phyloP scores from a whole-genome alignment of 2,113 vertebrate genomes.

The Dipodomys stephensi region DNA sequence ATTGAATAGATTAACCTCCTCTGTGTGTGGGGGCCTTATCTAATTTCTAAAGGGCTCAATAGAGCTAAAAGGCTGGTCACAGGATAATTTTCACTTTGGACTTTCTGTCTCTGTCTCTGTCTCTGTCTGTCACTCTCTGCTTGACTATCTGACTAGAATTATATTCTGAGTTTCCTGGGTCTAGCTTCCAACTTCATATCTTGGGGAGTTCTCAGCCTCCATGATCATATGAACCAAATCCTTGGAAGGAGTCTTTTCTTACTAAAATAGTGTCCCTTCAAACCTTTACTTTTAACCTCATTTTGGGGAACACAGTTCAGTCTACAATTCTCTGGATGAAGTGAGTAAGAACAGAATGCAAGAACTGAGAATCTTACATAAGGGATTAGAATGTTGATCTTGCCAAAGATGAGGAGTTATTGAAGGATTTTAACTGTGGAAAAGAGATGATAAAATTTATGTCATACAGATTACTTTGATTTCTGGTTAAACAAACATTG shows the following conservation, averaged over 20 bases:
- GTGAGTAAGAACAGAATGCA: not conserved
- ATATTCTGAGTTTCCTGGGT: not conserved
- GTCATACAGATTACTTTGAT: slow-evolving; percentile 24
- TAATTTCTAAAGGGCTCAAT: not conserved
- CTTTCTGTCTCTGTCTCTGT: not conserved
- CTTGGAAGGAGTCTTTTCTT: not conserved
- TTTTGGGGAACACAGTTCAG: not conserved
- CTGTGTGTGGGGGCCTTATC: not conserved
- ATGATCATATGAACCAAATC: not conserved
- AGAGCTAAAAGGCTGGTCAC: not conserved
- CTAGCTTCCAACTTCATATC: not conserved
- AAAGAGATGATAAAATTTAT: slow-evolving; percentile 24
- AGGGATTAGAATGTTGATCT: slow-evolving; percentile 44
- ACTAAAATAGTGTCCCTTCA: not conserved
- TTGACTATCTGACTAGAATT: too few relatives aligned
- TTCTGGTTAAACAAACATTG: slow-evolving; percentile 51
- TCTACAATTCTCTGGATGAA: not conserved
- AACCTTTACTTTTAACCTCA: not conserved
- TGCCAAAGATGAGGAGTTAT: not conserved
- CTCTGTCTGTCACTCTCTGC: too few relatives aligned
- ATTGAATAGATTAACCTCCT: not conserved
- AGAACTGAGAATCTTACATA: not conserved
- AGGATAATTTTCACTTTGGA: not conserved
- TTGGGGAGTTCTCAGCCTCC: not conserved
- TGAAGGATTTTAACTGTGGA: slow-evolving; percentile 25